Base-by-base conservation (phyloP, 2,797 vertebrate genomes). In the Cottoperca gobio region DNA sequence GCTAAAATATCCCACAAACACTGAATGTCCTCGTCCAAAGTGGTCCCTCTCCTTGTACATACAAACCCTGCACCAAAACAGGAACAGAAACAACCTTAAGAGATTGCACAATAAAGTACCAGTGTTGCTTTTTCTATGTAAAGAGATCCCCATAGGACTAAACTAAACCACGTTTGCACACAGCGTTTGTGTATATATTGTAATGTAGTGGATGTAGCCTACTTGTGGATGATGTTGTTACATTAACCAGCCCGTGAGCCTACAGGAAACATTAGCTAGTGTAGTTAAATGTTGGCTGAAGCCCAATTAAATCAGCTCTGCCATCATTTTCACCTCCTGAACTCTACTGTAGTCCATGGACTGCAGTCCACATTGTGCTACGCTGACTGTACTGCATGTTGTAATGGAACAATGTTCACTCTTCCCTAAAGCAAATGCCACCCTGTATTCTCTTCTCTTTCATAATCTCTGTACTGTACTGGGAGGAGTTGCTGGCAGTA, bases 381-480 rank as follows among this genome's bases (percentile, higher is more conserved):
- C 70, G 14, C 16, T 26, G 24, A 16, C 12, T 31, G 2, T 39
- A 43, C 8, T 42, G 2, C 2, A 31, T 58, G 2, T 19, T 49
- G 31, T 26, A 31, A 50, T 66, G 19, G 26, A 81, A 37, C 21
- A 70, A 31, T 12, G 23, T 37, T 65, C 6, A 39, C 24, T 21
- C 19, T 54, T 49, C 24, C n/a, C 14, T n/a, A 11, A 1, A 52
- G 46, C 57, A 65, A 66, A 75, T 43, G 8, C 57, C 63, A 42
- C 3, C 50, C 26, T 62, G 57, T 35, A 48, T 64, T 70, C 62
- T 10, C 31, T 24, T 73, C 21, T 73, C 49, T 49, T 63, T 58
- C 61, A 60, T 55, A 85, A 84, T 45, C 62, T 50, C 24, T 60
- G 83, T 26, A 52, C 35, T 61, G 52, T 43, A 68, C 26, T 52